These are phyloP conservation scores for Crocodylus rhombifer DNA, from an alignment of 2,797 vertebrate genomes.

Conservation along the genomic window DNA sequence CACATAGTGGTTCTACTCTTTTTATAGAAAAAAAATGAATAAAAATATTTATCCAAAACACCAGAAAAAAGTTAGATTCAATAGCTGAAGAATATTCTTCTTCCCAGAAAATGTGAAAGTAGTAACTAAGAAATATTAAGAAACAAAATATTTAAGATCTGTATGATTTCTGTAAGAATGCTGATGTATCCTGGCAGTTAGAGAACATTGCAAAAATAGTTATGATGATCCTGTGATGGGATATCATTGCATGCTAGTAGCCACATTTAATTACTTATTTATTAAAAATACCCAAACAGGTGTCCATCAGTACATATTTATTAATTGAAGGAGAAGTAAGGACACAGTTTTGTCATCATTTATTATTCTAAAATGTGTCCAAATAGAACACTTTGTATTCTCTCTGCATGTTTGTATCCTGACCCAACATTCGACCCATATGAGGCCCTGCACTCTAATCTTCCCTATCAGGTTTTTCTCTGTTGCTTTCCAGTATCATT, in stretches of 20 bases:
- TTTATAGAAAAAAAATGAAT: not conserved
- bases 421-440: conserved; percentile 30
- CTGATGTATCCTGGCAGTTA: not conserved
- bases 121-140: not conserved
- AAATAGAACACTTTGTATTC: conserved; percentile 43
- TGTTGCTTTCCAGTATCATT: conserved; percentile 60
- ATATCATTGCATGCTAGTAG: not conserved
- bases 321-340: not conserved
- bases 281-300: not conserved
- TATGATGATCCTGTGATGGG: not conserved
- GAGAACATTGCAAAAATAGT: not conserved
- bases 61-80: not conserved
- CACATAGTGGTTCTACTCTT: not conserved
- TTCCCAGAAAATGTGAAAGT: not conserved
- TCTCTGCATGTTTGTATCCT: conserved; percentile 39
- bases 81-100: not conserved
- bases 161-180: not conserved
- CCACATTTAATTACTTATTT: not conserved
- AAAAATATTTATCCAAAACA: not conserved
- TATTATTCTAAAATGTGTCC: not conserved
- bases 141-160: not conserved
- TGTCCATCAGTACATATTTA: not conserved
- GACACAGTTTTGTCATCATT: not conserved
- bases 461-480: conserved; percentile 49
- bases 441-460: conserved; percentile 65